Base-by-base conservation (phyloP, 2,797 vertebrate genomes). In the Silurus lanzhouensis region DNA sequence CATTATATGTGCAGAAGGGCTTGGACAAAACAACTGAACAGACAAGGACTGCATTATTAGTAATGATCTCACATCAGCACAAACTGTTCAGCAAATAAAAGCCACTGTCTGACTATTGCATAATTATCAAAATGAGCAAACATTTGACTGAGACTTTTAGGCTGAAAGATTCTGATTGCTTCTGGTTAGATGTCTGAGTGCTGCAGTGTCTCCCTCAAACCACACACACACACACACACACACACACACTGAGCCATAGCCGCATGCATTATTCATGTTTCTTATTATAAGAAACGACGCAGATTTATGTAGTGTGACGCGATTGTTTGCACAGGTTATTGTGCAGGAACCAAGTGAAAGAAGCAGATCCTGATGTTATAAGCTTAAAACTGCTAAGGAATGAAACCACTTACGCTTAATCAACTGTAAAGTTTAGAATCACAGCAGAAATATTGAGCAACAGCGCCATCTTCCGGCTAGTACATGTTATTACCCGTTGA, bases 211-310 rank as follows among this genome's bases (percentile, higher is more conserved):
- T 20, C 48, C 64, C 55, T 63, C 61, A 22, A 52, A 52, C 48
- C 19, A 63, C 9, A 63, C 61, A n/a, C 19, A 63, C 22, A 22
- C 60, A 63, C 58, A 38, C 27, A 63, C 61, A n/a, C 20, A 63
- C 27, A 66, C 70, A 48, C 63, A 78, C 71, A 55, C 64, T 13
- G 67, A 52, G 74, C 71, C 61, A 22, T 3, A 8, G 64, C 1
- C 38, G 20, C 60, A 89, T 88, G 77, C 85, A 89, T 90, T 86
- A 90, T 90, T 89, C 84, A 87, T 81, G 76, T 72, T 57, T 70
- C 85, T 87, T 82, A 89, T 89, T 89, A 90, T 75, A 81, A 84
- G 64, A 86, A 84, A 83, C 83, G 68, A 78, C 84, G 78, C 70
- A 83, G 48, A 63, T 82, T 82, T 25, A 81, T 75, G 75, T 58